These are phyloP conservation scores for Eulemur rubriventer DNA, from an alignment of 2,797 vertebrate species.

Conservation along the genomic window DNA sequence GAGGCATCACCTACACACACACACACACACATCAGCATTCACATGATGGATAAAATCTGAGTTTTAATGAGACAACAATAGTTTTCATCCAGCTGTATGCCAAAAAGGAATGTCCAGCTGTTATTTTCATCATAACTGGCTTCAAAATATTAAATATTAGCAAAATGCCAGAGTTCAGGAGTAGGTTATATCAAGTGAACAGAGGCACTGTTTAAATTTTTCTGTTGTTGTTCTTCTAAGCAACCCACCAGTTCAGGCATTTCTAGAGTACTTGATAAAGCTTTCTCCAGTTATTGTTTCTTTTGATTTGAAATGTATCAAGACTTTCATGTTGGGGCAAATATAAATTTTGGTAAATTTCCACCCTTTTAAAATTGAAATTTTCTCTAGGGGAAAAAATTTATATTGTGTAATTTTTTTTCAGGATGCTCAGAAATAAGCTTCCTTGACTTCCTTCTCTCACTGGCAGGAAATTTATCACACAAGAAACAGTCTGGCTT, in stretches of 20 bases:
- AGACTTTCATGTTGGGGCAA: neutral
- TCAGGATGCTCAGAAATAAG: slow-evolving; percentile 43
- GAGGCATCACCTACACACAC: neutral
- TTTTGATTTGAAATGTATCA: slow-evolving; percentile 30
- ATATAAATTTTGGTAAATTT: slow-evolving; percentile 40
- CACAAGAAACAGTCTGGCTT: slow-evolving; percentile 49
- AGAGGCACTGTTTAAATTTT: neutral
- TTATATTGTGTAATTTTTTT: neutral
- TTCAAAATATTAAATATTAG: slow-evolving; percentile 57
- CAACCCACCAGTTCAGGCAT: slow-evolving; percentile 39
- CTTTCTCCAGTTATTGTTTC: neutral
- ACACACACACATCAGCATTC: neutral
- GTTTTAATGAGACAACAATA: slow-evolving; percentile 23
- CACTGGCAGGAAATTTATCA: slow-evolving; percentile 30
- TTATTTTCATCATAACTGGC: slow-evolving; percentile 49
- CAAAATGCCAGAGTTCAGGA: slow-evolving; percentile 70
- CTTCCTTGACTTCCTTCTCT: neutral
- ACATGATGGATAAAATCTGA: slow-evolving; percentile 8
- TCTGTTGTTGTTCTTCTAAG: neutral
- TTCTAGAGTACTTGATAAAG: slow-evolving; percentile 6
- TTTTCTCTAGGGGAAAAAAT: neutral
- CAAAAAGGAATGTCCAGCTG: neutral
- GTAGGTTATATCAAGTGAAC: slow-evolving; percentile 38
- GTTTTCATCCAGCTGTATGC: neutral
- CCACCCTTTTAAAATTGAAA: slow-evolving; percentile 15